Evolutionary conservation across 35 echinoderm and acorn worm species (phyloP).

Genomic region (Diadema setosum): DNA sequence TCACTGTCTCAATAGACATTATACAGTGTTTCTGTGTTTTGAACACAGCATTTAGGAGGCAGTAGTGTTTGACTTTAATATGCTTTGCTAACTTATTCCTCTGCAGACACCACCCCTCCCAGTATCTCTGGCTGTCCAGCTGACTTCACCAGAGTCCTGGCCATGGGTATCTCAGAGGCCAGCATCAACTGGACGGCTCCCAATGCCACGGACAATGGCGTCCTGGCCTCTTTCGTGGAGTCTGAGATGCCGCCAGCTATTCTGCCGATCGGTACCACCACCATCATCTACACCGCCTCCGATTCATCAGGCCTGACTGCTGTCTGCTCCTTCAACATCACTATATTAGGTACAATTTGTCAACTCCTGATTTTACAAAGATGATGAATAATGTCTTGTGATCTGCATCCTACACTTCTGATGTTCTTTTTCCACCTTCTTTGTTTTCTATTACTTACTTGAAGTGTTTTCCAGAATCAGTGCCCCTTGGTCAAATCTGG

Average conservation of each 20-base stretch:
- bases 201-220: conserved; percentile 11
- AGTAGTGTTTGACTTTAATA: too few species aligned
- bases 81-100: background rate
- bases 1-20: too few species aligned
- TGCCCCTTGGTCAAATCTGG: too few species aligned
- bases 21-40: too few species aligned
- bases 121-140: background rate
- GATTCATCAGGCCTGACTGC: background rate
- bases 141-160: background rate
- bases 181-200: conserved; percentile 6
- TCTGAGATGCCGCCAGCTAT: background rate
- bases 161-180: background rate
- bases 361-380: too few species aligned
- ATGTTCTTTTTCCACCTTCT: too few species aligned
- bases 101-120: conserved; percentile 11
- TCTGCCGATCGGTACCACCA: background rate
- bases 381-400: too few species aligned
- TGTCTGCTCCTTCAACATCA: background rate
- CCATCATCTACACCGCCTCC: background rate
- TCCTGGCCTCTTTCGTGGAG: background rate
- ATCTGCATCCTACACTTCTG: too few species aligned
- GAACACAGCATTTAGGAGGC: too few species aligned
- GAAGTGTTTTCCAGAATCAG: too few species aligned
- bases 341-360: background rate
- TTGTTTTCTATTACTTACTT: too few species aligned